These are phyloP conservation scores for Gallinago stenura DNA, from an alignment of 2,797 vertebrate genomes.

Conservation along the genomic window DNA sequence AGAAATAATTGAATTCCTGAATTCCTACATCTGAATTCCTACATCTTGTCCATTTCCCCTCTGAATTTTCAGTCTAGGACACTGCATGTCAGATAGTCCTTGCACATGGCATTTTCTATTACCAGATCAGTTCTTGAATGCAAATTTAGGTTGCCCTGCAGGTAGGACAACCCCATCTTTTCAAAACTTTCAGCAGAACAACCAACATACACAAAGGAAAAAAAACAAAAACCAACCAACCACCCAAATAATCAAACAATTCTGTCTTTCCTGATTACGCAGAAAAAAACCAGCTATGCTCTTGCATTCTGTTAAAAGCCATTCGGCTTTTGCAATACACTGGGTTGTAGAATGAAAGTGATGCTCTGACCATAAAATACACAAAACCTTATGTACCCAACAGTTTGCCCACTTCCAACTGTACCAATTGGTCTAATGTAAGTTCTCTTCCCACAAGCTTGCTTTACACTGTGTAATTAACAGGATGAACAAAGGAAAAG, in stretches of 20 bases:
- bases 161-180: not conserved
- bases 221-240: not conserved
- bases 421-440: not conserved
- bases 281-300: not conserved
- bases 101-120: not conserved
- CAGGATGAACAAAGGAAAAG: not conserved
- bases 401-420: not conserved
- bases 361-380: constrained; percentile 1
- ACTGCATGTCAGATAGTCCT: not conserved
- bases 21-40: not conserved
- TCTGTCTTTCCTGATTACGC: not conserved
- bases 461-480: not conserved
- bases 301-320: not conserved
- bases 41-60: not conserved
- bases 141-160: not conserved
- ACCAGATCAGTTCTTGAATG: not conserved
- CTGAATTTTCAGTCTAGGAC: not conserved
- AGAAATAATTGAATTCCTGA: not conserved
- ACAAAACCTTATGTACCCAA: not conserved
- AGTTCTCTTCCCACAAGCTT: not conserved
- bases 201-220: not conserved
- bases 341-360: not conserved
- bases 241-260: not conserved
- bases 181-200: not conserved
- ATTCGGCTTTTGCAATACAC: not conserved